Conservation (phyloP, 2,888 invertebrate species). For the Eristalis intricaria region DNA sequence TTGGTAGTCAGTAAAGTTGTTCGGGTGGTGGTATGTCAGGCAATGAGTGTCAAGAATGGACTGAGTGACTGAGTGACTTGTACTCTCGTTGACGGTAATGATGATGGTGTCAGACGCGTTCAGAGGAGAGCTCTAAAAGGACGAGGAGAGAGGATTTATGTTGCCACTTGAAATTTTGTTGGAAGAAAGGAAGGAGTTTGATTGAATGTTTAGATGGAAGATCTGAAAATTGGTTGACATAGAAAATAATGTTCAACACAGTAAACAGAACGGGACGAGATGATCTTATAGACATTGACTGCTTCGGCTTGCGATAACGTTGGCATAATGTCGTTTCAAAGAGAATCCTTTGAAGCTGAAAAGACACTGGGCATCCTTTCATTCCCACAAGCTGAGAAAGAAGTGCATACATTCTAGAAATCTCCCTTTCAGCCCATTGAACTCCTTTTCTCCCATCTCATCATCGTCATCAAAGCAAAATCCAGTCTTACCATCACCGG, state of each 20-base stretch:
- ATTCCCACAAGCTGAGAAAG: neutral
- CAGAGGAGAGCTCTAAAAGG: neutral
- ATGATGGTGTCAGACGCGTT: slow-evolving; percentile 60
- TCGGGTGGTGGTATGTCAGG: slow-evolving; percentile 6
- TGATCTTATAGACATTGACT: no score
- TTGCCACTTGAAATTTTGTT: neutral
- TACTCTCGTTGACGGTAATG: slow-evolving; percentile 51
- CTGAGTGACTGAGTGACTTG: slow-evolving; percentile 1
- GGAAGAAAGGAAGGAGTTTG: neutral
- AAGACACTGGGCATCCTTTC: neutral
- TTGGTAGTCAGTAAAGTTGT: neutral
- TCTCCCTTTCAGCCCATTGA: neutral
- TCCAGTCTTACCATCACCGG: neutral
- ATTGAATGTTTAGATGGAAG: neutral
- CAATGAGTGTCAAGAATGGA: slow-evolving; percentile 43
- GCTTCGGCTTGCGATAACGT: no score
- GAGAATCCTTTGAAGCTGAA: no score
- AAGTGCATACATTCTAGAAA: neutral
- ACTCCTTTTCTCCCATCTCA: neutral
- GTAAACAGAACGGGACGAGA: no score
- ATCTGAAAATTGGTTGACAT: neutral
- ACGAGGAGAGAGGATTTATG: neutral
- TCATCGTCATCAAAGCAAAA: neutral
- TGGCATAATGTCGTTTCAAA: no score
- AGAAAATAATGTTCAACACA: neutral